These are phyloP conservation scores for Eupithecia inturbata DNA, from an alignment of 2,888 invertebrate genomes.

Conservation along the genomic window DNA sequence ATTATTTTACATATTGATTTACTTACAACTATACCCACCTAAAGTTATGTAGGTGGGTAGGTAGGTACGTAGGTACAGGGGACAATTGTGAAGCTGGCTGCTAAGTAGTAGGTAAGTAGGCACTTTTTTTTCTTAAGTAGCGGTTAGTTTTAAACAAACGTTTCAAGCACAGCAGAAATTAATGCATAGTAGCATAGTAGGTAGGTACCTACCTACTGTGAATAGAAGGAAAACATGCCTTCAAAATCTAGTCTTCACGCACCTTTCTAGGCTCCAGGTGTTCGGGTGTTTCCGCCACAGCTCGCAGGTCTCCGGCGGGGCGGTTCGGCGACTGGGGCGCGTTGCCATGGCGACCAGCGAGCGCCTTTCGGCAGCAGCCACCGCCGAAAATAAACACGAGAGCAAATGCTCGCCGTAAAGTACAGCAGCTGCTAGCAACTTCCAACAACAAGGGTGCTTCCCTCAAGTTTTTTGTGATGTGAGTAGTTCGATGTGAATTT, in stretches of 20 bases:
- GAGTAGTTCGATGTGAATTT: not conserved
- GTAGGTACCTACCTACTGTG: too few relatives aligned
- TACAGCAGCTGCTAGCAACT: constrained; percentile 46
- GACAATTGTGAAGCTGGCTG: too few relatives aligned
- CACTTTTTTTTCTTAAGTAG: too few relatives aligned
- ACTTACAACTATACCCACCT: too few relatives aligned
- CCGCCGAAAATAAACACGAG: constrained; percentile 78
- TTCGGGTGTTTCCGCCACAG: constrained; percentile 51
- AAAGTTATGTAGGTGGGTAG: too few relatives aligned
- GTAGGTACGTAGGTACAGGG: too few relatives aligned
- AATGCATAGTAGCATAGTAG: too few relatives aligned
- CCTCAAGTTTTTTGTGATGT: constrained; percentile 36
- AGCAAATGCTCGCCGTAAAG: constrained; percentile 57
- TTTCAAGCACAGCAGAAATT: too few relatives aligned
- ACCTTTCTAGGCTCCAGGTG: constrained; percentile 33
- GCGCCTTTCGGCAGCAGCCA: constrained; percentile 67
- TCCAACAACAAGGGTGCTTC: not conserved
- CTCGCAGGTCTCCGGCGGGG: constrained; percentile 62
- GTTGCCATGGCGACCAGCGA: constrained; percentile 73
- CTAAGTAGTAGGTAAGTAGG: too few relatives aligned
- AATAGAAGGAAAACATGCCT: not conserved
- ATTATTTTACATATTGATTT: too few relatives aligned
- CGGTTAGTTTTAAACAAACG: too few relatives aligned
- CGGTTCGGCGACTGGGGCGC: constrained; percentile 71
- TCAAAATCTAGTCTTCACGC: constrained; percentile 27